Conservation (phyloP, 2,888 invertebrate species). For the Acanthosepion lycidas region DNA sequence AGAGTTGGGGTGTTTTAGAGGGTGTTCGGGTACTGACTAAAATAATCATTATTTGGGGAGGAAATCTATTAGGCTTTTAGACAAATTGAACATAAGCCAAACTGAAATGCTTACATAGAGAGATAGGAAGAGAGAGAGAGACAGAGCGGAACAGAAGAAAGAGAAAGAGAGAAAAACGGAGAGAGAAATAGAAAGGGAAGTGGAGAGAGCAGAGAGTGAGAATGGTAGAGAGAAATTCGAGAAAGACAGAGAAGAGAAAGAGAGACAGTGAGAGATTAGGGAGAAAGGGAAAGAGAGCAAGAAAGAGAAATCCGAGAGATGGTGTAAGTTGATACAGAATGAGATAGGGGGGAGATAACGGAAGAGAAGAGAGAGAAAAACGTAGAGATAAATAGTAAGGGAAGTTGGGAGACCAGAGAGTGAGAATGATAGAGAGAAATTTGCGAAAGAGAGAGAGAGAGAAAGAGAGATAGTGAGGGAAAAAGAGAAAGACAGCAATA, state of each 20-base stretch:
- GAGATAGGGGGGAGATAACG: neutral
- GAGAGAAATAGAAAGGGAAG: neutral
- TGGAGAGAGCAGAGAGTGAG: neutral
- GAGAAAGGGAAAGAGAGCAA: neutral
- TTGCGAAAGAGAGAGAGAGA: neutral
- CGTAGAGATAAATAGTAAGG: neutral
- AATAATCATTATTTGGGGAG: slow-evolving; percentile 8
- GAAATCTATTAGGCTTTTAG: neutral
- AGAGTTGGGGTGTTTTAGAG: neutral
- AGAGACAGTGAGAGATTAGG: neutral
- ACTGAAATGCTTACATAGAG: neutral
- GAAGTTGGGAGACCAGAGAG: neutral
- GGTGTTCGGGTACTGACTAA: neutral
- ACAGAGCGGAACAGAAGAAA: neutral
- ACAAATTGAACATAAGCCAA: neutral
- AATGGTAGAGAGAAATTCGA: neutral
- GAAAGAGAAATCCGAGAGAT: neutral
- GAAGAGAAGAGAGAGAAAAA: neutral
- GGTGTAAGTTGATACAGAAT: neutral
- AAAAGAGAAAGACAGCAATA: neutral
- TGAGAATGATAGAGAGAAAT: neutral
- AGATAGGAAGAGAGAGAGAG: neutral
- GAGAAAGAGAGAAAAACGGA: neutral
- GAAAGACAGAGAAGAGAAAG: neutral
- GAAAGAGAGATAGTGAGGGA: neutral